A percentile compares a stretch with the other conserved stretches of the same genome.
Conservation (phyloP, 2,113 vertebrate genomes). For the Oostethus manadensis region DNA sequence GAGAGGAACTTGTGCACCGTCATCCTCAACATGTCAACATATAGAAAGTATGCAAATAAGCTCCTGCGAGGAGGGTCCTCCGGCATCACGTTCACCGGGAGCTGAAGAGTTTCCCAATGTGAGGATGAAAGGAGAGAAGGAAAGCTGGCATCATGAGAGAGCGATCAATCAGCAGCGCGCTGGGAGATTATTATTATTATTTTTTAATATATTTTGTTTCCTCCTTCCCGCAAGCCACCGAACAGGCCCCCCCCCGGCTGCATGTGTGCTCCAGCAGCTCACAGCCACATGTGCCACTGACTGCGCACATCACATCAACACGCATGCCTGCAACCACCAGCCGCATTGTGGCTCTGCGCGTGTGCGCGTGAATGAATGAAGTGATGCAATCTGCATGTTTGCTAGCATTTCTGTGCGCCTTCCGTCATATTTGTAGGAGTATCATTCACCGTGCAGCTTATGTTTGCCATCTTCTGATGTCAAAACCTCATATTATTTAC, state of each 20-base stretch:
- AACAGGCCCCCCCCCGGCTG: conserved; percentile 18
- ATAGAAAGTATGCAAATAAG: conserved; percentile 30
- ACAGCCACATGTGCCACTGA: conserved; percentile 54
- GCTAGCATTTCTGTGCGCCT: neutral
- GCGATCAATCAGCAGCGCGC: conserved; percentile 50
- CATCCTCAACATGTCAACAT: conserved; percentile 5
- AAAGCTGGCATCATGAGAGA: conserved; percentile 51
- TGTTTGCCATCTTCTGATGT: no score
- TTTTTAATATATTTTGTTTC: neutral
- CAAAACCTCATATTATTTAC: no score
- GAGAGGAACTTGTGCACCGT: conserved; percentile 15
- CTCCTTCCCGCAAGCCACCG: conserved; percentile 32
- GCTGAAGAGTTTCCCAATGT: conserved; percentile 1
- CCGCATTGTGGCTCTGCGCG: conserved; percentile 10
- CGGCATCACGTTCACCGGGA: neutral
- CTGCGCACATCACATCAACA: conserved; percentile 56
- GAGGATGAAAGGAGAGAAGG: conserved; percentile 46
- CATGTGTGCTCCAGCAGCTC: conserved; percentile 23
- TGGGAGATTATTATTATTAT: conserved; percentile 25
- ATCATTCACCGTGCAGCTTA: conserved; percentile 14
- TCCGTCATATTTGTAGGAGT: neutral
- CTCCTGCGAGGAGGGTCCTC: neutral
- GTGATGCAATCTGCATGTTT: conserved; percentile 9
- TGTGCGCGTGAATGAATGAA: conserved; percentile 32
- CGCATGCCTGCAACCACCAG: conserved; percentile 17